A percentile compares a stretch with the other conserved stretches of the same genome.
phyloP scores from a whole-genome alignment of 2,888 invertebrate genomes.

The Anoplius nigerrimus region DNA sequence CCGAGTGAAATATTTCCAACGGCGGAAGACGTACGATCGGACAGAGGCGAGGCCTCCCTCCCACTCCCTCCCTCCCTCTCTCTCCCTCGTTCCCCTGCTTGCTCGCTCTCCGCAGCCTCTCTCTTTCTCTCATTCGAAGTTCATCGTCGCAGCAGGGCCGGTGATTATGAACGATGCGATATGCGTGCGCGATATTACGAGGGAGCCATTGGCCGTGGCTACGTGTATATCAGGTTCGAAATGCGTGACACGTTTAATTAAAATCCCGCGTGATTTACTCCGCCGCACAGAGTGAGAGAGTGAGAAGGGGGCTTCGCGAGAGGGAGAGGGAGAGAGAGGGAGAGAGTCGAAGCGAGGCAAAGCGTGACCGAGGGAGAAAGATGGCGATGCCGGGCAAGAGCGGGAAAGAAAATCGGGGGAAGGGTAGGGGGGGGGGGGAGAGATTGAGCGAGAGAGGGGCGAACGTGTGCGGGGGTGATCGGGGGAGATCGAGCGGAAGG shows the following conservation, averaged over 20 bases:
- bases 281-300: slow-evolving; percentile 35
- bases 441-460: slow-evolving; percentile 6
- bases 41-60: slow-evolving; percentile 18
- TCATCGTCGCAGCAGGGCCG: slow-evolving; percentile 52
- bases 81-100: slow-evolving; percentile 7
- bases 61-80: neutral
- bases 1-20: slow-evolving; percentile 15
- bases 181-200: slow-evolving; percentile 64
- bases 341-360: slow-evolving; percentile 10
- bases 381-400: neutral
- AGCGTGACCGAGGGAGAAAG: slow-evolving; percentile 30
- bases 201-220: slow-evolving; percentile 52
- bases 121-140: slow-evolving; percentile 34
- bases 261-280: slow-evolving; percentile 70
- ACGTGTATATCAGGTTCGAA: slow-evolving; percentile 64
- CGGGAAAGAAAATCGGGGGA: slow-evolving; percentile 15
- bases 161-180: slow-evolving; percentile 68
- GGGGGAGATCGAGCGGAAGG: slow-evolving; percentile 18
- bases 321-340: slow-evolving; percentile 19
- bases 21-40: slow-evolving; percentile 26
- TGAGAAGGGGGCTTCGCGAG: neutral
- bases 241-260: slow-evolving; percentile 72
- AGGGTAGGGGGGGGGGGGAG: slow-evolving; percentile 6
- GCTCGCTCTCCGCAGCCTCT: neutral
- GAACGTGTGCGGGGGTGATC: slow-evolving; percentile 13